Evolutionary conservation across 2,113 vertebrate genomes (phyloP).

Genomic region (Pluvialis apricaria): DNA sequence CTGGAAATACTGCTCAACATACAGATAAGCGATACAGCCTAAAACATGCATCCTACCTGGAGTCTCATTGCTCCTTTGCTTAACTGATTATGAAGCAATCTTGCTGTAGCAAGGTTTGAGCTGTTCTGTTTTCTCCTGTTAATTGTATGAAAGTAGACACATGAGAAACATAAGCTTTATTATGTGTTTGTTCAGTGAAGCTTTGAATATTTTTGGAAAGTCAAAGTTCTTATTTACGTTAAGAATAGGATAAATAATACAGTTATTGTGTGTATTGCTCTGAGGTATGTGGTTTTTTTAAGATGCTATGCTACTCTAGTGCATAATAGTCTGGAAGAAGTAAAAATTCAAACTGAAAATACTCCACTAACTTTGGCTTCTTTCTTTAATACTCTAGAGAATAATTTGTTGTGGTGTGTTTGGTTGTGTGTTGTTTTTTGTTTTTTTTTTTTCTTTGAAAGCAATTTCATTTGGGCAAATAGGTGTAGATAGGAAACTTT

Average conservation of each 20-base stretch:
- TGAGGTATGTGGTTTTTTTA: background rate
- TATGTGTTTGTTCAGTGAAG: background rate
- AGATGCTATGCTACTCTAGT: background rate
- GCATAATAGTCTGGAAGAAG: background rate
- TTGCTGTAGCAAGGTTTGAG: background rate
- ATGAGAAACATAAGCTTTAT: background rate
- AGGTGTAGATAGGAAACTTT: background rate
- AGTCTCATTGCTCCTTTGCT: background rate
- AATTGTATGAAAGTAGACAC: background rate
- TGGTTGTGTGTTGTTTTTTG: too few relatives aligned
- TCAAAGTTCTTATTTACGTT: background rate
- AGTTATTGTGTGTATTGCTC: background rate
- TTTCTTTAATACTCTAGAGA: background rate
- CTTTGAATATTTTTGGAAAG: background rate
- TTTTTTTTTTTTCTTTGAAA: background rate
- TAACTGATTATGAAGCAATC: background rate
- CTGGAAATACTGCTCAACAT: background rate
- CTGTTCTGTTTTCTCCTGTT: background rate
- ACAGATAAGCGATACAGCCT: accelerated
- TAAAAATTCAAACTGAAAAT: background rate
- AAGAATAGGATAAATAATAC: background rate
- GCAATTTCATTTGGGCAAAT: background rate
- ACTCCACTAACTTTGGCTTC: background rate
- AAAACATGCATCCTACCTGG: too few relatives aligned
- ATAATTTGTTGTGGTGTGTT: background rate